Evolutionary conservation across 37 sponge, comb jelly and placozoan genomes (phyloP), one percentile per base, ranked within the genome.

Genomic region (Eunapius fragilis): DNA sequence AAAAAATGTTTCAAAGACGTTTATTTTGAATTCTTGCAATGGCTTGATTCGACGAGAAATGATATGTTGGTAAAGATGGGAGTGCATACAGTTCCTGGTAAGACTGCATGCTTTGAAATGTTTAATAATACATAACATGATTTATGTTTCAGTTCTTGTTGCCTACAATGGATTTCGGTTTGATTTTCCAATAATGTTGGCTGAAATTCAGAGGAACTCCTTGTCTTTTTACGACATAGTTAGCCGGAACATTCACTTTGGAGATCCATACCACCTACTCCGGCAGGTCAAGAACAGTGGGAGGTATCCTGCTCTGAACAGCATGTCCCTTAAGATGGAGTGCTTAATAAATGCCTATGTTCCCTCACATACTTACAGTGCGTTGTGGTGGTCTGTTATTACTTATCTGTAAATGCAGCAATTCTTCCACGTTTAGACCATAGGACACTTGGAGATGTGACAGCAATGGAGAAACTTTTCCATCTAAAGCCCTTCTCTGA

Each of bases 131-230:
- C 1, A 19, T 58, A 58, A 12, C 6, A 17, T 12, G 14, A 58
- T 17, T 24, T 41, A 38, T 32, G 22, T 69, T 31, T 6, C 70
- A 85, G 86, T 90, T 71, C 71, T 90, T n/a, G 91, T 86, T 0
- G 86, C 91, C 47, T 86, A 90, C 74, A 90, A 86, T 82, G 91
- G 91, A 38, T 90, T 76, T 14, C 37, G 25, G 14, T 90, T 86
- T 75, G 91, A 90, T 67, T 86, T 90, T 69, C 90, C 90, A 0
- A 80, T 90, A 9, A 33, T 90, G 81, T 37, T 90, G 69, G 90
- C 90, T 38, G 90, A 90, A 77, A 68, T 90, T 13, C 72, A 90
- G 35, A 74, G 75, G 33, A 68, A 75, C 4, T 76, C 75, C 17
- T 17, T 89, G 31, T 13, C 68, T 11, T 30, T 67, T n/a, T 35